These are phyloP conservation scores for Euleptes europaea DNA, from an alignment of 2,113 vertebrate species.

Conservation along the genomic window DNA sequence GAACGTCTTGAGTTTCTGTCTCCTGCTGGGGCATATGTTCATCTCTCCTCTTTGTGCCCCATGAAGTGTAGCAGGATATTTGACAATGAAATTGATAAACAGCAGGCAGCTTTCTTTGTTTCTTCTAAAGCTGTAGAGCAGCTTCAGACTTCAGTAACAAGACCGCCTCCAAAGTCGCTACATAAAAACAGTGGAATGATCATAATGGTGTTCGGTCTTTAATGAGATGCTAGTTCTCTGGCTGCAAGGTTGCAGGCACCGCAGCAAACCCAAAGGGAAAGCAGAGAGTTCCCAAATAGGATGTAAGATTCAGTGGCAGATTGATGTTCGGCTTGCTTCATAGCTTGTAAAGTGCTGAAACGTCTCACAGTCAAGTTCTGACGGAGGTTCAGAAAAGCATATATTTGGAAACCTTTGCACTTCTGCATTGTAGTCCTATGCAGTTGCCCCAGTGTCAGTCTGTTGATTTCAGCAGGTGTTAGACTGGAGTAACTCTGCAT, in stretches of 20 bases:
- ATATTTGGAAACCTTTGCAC: not conserved
- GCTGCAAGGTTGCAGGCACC: not conserved
- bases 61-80: constrained; percentile 46
- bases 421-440: no score
- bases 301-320: not conserved
- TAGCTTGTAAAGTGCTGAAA: no score
- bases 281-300: not conserved
- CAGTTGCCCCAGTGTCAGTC: no score
- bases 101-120: constrained; percentile 27
- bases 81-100: constrained; percentile 56
- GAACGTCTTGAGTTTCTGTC: constrained; percentile 7
- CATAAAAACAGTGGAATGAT: not conserved
- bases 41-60: constrained; percentile 29
- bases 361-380: not conserved
- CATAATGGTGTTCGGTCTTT: not conserved
- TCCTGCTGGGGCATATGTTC: constrained; percentile 35
- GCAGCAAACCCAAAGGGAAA: not conserved
- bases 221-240: not conserved
- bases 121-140: not conserved
- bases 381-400: not conserved
- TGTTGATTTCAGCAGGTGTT: no score
- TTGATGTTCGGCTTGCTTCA: not conserved
- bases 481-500: no score
- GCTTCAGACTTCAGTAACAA: not conserved
- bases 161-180: not conserved